Conservation (phyloP, 2,888 invertebrate genomes). For the Eupithecia exiguata region DNA sequence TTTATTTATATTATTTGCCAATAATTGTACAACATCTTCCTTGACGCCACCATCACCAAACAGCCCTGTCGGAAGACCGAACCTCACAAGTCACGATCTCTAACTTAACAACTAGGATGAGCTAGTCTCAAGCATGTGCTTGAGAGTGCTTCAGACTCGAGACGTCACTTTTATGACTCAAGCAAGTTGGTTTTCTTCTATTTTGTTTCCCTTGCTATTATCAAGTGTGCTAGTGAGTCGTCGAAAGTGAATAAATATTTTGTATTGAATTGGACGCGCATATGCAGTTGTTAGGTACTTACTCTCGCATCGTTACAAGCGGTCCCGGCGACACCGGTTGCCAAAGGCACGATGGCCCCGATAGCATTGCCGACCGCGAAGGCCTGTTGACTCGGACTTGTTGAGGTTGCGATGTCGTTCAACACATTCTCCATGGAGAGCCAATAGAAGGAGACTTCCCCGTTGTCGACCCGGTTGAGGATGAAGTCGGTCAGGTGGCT, state of each 20-base stretch:
- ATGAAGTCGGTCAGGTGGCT: slow-evolving; percentile 47
- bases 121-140: too few species aligned
- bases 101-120: too few species aligned
- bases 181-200: not conserved
- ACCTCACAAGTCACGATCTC: too few species aligned
- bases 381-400: slow-evolving; percentile 51
- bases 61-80: too few species aligned
- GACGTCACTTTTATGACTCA: not conserved
- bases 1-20: too few species aligned
- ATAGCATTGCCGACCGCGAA: slow-evolving; percentile 54
- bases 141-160: too few species aligned
- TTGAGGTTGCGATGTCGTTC: slow-evolving; percentile 52
- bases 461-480: slow-evolving; percentile 54
- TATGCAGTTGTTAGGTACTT: slow-evolving; percentile 44
- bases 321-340: slow-evolving; percentile 63
- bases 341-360: slow-evolving; percentile 52
- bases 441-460: slow-evolving; percentile 55
- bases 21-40: too few species aligned
- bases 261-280: too few species aligned
- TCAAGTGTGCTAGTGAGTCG: too few species aligned
- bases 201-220: not conserved
- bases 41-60: too few species aligned
- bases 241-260: too few species aligned
- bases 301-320: slow-evolving; percentile 64
- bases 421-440: slow-evolving; percentile 49